Conservation (phyloP, 2,113 vertebrate species). For the Calidris pygmaea region DNA sequence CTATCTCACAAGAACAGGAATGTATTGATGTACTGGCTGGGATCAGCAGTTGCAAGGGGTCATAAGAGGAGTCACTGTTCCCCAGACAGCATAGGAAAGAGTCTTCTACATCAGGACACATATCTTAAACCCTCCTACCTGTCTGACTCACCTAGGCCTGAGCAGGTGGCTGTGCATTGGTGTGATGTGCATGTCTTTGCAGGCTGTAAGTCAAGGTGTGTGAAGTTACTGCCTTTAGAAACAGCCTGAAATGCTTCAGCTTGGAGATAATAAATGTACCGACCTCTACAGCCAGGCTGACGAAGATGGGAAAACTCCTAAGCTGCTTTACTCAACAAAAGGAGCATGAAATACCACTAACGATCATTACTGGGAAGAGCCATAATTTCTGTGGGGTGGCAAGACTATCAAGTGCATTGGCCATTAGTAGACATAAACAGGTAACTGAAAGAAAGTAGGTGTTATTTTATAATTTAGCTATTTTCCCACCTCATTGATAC, state of each 20-base stretch:
- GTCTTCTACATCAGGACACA: background rate
- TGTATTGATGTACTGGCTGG: background rate
- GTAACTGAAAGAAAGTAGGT: background rate
- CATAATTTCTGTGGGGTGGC: background rate
- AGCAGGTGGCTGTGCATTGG: background rate
- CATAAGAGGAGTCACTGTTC: background rate
- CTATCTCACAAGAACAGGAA: background rate
- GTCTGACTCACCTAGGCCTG: background rate
- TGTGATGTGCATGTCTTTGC: background rate
- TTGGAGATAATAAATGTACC: background rate
- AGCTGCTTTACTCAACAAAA: background rate
- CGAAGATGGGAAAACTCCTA: background rate
- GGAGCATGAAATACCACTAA: background rate
- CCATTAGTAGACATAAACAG: background rate
- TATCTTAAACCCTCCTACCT: background rate
- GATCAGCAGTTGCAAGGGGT: background rate
- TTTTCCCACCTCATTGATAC: background rate
- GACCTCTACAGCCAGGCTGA: background rate
- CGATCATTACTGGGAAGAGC: fast-evolving
- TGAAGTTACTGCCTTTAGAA: background rate
- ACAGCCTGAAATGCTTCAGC: background rate
- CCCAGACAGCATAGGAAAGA: background rate
- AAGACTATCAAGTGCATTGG: background rate
- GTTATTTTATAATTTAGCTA: background rate
- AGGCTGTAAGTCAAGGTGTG: background rate